Evolutionary conservation across 2,888 invertebrate genomes (phyloP).

Genomic region (Anoplius nigerrimus): DNA sequence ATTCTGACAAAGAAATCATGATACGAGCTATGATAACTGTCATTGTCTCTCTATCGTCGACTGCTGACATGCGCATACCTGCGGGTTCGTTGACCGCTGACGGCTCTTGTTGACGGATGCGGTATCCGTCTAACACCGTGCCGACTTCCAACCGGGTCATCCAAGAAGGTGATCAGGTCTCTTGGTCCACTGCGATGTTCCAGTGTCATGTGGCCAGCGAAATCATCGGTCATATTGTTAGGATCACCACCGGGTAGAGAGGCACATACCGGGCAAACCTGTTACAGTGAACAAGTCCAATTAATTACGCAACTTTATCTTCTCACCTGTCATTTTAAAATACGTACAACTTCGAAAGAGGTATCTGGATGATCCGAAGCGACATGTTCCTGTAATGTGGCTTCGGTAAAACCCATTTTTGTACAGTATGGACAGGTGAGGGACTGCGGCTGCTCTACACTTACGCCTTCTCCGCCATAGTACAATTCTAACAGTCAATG

Average conservation of each 20-base stretch:
- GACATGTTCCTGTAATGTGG: constrained; percentile 92
- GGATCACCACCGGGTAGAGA: constrained; percentile 97
- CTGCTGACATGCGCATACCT: constrained; percentile 73
- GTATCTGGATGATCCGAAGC: constrained; percentile 94
- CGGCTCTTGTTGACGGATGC: constrained; percentile 82
- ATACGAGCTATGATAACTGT: neutral
- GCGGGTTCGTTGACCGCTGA: constrained; percentile 85
- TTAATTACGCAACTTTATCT: constrained; percentile 7
- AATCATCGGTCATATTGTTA: constrained; percentile 98
- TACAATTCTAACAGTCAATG: constrained; percentile 84
- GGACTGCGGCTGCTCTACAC: constrained; percentile 94
- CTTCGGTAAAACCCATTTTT: constrained; percentile 96
- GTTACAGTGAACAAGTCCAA: constrained; percentile 55
- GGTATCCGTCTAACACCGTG: constrained; percentile 88
- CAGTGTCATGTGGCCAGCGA: constrained; percentile 95
- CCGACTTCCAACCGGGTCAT: constrained; percentile 90
- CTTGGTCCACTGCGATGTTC: constrained; percentile 94
- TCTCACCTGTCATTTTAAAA: neutral
- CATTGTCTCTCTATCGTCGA: neutral
- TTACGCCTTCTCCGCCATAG: constrained; percentile 95
- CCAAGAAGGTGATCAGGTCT: constrained; percentile 94
- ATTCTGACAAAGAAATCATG: neutral
- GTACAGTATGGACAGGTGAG: constrained; percentile 99
- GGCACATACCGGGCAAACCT: constrained; percentile 98
- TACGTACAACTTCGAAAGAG: constrained; percentile 89